Percentiles rank a stretch among this genome's conserved stretches.
Conservation (phyloP, 2,113 vertebrate genomes). For the Malaclemys terrapin region DNA sequence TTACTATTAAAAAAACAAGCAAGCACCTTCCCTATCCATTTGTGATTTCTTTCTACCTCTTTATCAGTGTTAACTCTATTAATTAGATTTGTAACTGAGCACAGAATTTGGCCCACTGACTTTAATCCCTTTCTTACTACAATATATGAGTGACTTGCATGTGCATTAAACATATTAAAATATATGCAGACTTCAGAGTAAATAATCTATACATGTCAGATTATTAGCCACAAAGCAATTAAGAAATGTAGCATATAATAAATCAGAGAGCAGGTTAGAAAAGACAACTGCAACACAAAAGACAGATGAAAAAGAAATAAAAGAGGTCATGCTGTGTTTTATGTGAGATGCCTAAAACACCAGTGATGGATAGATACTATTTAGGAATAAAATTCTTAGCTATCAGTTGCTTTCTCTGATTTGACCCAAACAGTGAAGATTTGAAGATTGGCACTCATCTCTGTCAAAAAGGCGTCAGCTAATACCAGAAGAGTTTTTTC, state of each 20-base stretch:
- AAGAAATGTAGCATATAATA: background rate
- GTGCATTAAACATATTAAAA: background rate
- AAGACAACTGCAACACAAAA: background rate
- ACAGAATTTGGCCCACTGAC: background rate
- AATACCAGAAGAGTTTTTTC: background rate
- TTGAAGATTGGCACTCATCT: no score
- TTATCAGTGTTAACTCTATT: background rate
- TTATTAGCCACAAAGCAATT: no score
- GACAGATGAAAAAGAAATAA: background rate
- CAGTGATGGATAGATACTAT: background rate
- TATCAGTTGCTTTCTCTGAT: background rate
- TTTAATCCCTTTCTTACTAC: background rate
- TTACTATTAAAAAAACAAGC: background rate
- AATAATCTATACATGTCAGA: no score
- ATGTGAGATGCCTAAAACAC: background rate
- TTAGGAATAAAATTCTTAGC: background rate
- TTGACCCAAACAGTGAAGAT: background rate
- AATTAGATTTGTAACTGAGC: slow-evolving; percentile 6
- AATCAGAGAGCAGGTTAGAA: background rate
- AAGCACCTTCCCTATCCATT: background rate
- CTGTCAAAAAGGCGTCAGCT: background rate
- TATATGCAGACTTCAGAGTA: no score
- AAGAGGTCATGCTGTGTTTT: background rate
- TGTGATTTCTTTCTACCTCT: background rate
- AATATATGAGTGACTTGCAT: background rate